Conservation (phyloP, 2,888 invertebrate species). For the Diplolepis rosae region DNA sequence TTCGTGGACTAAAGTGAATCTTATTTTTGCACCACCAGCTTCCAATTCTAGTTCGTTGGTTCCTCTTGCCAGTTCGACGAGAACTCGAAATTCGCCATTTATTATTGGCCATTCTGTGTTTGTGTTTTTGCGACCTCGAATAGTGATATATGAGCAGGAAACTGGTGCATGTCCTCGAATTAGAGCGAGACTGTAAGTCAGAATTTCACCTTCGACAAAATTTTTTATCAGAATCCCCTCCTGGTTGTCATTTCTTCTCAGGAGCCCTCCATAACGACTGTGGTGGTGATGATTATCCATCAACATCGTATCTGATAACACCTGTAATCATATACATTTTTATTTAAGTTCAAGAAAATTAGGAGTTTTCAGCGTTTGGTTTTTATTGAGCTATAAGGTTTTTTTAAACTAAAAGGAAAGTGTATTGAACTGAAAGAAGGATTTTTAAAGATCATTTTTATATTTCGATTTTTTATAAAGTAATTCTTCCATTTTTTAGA, state of each 20-base stretch:
- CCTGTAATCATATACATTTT: constrained; percentile 53
- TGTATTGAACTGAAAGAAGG: too few relatives aligned
- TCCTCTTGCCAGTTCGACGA: constrained; percentile 80
- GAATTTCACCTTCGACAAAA: constrained; percentile 78
- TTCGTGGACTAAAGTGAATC: constrained; percentile 76
- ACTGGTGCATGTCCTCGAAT: constrained; percentile 77
- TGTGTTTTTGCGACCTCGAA: constrained; percentile 71
- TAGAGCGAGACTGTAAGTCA: constrained; percentile 79
- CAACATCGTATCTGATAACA: constrained; percentile 62
- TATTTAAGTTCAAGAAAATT: not conserved
- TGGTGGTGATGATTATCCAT: constrained; percentile 54
- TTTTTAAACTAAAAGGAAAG: too few relatives aligned
- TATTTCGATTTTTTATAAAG: too few relatives aligned
- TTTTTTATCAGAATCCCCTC: constrained; percentile 75
- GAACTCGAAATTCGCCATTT: constrained; percentile 82
- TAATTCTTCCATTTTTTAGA: too few relatives aligned
- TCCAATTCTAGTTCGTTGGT: constrained; percentile 79
- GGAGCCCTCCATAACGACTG: constrained; percentile 41
- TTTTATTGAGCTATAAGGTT: too few relatives aligned
- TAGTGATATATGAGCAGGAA: constrained; percentile 69
- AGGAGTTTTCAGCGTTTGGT: too few relatives aligned
- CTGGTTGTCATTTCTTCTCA: constrained; percentile 57
- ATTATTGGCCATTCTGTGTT: constrained; percentile 78
- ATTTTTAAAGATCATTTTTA: too few relatives aligned
- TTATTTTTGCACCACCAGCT: constrained; percentile 75